Evolutionary conservation across 2,888 invertebrate species (phyloP), one percentile per base, ranked within the genome.

Genomic region (Allygus modestus): DNA sequence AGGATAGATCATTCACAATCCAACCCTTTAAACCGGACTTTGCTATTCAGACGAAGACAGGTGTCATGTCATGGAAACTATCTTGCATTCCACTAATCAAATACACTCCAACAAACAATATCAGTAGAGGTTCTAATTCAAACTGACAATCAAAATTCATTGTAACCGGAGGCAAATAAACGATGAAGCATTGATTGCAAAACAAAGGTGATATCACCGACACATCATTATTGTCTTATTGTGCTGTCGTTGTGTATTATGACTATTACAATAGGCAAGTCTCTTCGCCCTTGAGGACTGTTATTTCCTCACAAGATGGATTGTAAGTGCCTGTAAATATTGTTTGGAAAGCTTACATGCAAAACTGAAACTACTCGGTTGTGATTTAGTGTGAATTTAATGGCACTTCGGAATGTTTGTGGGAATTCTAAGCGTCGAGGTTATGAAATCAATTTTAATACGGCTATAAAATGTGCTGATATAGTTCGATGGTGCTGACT

Each of bases 181-280:
- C 23, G 20, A n/a, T n/a, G 58, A 31, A 31, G 28, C 65, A 65
- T 28, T 65, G 58, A 65, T 65, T 65, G 65, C 65, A 65, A 65
- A 65, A 65, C 65, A 65, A 65, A 65, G 65, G 15, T 65, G 65
- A 65, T 65, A 65, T 65, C 65, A 65, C 65, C 65, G 12, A 65
- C 17, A 65, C 28, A 31, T 65, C 65, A 65, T 58, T 23, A 58
- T 28, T 4, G 5, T 54, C 28, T 65, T 28, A 65, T 65, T 65
- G 65, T 65, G 28, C 31, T 65, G 65, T 65, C 65, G 28, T 15
- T 65, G 65, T 65, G 65, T 31, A 65, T 65, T 65, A 65, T 65
- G 65, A 65, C 65, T 28, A 28, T 31, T 65, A 65, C 65, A 65
- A 65, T 28, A 65, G 65, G 15, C 31, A 23, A 23, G 54, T 54